Conservation (phyloP, 1,140 invertebrate species). For the Eurosta solidaginis region DNA sequence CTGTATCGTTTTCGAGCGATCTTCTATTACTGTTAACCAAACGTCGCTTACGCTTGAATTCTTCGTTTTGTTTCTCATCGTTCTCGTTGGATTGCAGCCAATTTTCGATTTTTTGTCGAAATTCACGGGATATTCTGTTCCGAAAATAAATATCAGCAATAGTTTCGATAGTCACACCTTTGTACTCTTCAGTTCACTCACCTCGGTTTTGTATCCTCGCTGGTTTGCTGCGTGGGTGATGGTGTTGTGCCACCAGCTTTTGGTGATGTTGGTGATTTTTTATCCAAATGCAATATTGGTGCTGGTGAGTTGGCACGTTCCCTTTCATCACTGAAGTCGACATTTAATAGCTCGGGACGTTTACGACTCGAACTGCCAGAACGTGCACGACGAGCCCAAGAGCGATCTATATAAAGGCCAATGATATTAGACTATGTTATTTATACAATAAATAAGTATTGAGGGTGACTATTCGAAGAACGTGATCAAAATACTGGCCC, state of each 20-base stretch:
- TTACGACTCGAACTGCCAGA: constrained; percentile 69
- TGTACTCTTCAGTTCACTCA: constrained; percentile 26
- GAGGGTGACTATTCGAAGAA: too few relatives aligned
- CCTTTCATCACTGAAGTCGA: constrained; percentile 72
- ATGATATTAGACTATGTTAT: too few relatives aligned
- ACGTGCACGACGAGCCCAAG: constrained; percentile 80
- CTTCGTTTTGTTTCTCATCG: constrained; percentile 74
- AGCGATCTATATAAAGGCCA: constrained; percentile 69
- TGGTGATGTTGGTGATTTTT: constrained; percentile 45
- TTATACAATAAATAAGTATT: too few relatives aligned
- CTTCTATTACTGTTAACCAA: constrained; percentile 71
- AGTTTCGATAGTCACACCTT: not conserved
- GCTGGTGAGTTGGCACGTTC: constrained; percentile 76
- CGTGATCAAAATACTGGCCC: too few relatives aligned
- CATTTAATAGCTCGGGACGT: constrained; percentile 71
- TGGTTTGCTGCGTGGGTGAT: constrained; percentile 39
- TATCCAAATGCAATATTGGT: constrained; percentile 60
- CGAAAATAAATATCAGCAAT: constrained; percentile 9
- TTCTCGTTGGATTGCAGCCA: constrained; percentile 88
- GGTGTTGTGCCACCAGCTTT: constrained; percentile 36
- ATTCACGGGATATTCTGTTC: constrained; percentile 67
- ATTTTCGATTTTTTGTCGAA: constrained; percentile 86
- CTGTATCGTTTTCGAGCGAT: constrained; percentile 80
- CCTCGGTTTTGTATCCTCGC: constrained; percentile 64
- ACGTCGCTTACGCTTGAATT: constrained; percentile 67